Evolutionary conservation across 1,140 invertebrate species (phyloP).

Genomic region (Calliphora vicina): DNA sequence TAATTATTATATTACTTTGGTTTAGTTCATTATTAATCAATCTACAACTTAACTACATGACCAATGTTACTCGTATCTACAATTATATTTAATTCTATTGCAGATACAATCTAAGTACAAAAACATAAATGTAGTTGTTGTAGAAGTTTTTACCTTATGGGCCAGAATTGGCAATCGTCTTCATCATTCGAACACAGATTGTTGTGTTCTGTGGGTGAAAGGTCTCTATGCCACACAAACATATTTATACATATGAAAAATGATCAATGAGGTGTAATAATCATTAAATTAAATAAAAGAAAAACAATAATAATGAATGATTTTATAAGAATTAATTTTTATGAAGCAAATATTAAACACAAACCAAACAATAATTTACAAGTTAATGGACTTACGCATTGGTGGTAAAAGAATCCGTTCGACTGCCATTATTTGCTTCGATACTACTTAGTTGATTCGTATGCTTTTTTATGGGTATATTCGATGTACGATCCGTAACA

Average conservation of each 20-base stretch:
- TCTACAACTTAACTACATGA: neutral
- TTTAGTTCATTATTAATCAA: too few relatives aligned
- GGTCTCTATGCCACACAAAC: constrained; percentile 53
- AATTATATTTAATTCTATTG: neutral
- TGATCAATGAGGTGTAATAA: constrained; percentile 42
- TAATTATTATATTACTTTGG: too few relatives aligned
- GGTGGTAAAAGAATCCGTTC: constrained; percentile 53
- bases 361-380: neutral
- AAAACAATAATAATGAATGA: neutral
- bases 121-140: too few relatives aligned
- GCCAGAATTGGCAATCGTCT: constrained; percentile 62
- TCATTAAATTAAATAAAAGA: neutral
- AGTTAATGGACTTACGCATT: constrained; percentile 51
- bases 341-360: too few relatives aligned
- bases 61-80: neutral
- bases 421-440: constrained; percentile 57
- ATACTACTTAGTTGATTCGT: constrained; percentile 52
- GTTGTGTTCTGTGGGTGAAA: constrained; percentile 47
- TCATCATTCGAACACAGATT: constrained; percentile 57
- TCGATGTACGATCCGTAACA: constrained; percentile 41
- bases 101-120: too few relatives aligned
- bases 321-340: too few relatives aligned
- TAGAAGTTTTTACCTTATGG: constrained; percentile 54
- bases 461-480: constrained; percentile 46
- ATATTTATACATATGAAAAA: too few relatives aligned